phyloP scores from a whole-genome alignment of 2,797 vertebrate species.

The Oophaga sylvatica region DNA sequence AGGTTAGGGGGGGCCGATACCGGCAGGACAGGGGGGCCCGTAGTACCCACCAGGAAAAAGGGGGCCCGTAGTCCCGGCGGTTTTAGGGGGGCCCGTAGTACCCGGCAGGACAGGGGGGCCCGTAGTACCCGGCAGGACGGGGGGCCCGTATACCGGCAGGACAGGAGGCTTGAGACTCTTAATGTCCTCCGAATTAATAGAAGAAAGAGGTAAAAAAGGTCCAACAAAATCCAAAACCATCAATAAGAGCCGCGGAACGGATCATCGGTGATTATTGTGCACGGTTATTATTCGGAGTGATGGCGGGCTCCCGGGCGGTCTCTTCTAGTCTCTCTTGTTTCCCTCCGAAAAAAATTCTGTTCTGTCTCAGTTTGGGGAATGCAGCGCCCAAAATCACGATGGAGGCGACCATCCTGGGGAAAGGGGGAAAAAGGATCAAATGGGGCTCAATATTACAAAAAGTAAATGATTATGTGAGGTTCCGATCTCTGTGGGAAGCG shows the following conservation, averaged over 20 bases:
- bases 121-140: too few relatives aligned
- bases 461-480: too few relatives aligned
- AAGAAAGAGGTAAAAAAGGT: neutral
- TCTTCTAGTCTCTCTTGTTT: neutral
- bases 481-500: too few relatives aligned
- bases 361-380: conserved; percentile 53
- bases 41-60: too few relatives aligned
- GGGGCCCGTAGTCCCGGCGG: too few relatives aligned
- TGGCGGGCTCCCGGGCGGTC: neutral
- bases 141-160: neutral
- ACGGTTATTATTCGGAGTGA: neutral
- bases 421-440: neutral
- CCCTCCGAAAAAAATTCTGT: neutral
- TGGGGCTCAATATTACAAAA: neutral
- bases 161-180: neutral
- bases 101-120: too few relatives aligned
- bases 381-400: conserved; percentile 72
- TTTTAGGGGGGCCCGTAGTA: too few relatives aligned
- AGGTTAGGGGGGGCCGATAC: too few relatives aligned
- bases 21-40: too few relatives aligned
- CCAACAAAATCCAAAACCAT: neutral
- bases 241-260: neutral
- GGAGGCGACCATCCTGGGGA: conserved; percentile 71
- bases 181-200: neutral
- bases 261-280: neutral